Conservation (phyloP, 30 jellyfish, hydroid and myxozoan genomes). For the Cassiopea xamachana region DNA sequence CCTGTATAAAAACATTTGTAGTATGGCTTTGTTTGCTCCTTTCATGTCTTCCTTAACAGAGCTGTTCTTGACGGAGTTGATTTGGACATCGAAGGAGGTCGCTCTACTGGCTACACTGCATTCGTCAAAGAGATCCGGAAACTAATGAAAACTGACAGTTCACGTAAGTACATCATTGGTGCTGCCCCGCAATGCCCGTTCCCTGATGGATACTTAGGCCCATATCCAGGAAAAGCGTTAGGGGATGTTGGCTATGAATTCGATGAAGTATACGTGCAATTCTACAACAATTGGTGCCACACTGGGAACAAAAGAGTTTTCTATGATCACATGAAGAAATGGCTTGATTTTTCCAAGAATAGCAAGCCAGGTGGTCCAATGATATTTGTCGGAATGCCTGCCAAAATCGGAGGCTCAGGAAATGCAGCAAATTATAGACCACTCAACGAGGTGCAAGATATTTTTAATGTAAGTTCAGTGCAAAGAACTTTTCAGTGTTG, state of each 20-base stretch:
- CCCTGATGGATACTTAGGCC: conserved; percentile 98
- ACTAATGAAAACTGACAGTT: conserved; percentile 76
- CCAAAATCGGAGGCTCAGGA: conserved; percentile 94
- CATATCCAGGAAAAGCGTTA: conserved; percentile 89
- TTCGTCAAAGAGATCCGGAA: conserved; percentile 86
- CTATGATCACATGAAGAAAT: conserved; percentile 79
- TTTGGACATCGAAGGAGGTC: conserved; percentile 96
- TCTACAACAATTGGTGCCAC: conserved; percentile 98
- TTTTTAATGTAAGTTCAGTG: conserved; percentile 74
- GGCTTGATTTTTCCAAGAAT: conserved; percentile 84
- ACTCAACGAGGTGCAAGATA: conserved; percentile 76
- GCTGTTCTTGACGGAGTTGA: conserved; percentile 98
- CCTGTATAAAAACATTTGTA: no score
- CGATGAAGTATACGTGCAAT: conserved; percentile 96
- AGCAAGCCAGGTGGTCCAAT: conserved; percentile 83
- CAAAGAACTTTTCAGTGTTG: no score
- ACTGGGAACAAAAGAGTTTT: conserved; percentile 94
- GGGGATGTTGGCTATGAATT: conserved; percentile 96
- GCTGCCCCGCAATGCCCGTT: conserved; percentile 99
- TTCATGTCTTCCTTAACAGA: conserved; percentile 22
- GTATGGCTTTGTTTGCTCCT: background rate
- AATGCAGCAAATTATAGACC: conserved; percentile 92
- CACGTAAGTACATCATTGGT: conserved; percentile 83
- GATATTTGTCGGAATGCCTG: conserved; percentile 97
- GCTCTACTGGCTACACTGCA: conserved; percentile 86